Base-by-base conservation (phyloP, 2,113 vertebrate genomes). In the Pterocles orientalis region DNA sequence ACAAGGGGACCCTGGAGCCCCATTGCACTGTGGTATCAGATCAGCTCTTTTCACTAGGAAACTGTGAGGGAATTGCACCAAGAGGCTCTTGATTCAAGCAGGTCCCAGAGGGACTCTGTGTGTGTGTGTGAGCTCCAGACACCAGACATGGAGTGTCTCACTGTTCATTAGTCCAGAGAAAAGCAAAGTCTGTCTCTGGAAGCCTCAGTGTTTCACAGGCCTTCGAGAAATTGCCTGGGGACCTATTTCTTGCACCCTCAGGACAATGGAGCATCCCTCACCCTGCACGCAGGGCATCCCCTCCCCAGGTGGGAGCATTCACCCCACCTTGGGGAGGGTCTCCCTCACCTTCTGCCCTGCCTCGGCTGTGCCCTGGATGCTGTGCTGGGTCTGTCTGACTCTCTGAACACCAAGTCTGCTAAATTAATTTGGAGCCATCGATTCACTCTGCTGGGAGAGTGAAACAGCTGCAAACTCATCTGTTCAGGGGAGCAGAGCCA, bases 381-480 rank as follows among this genome's bases (percentile, higher is more conserved):
- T 64, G 26, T 28, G 62, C 29, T 25, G 25, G 56, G 9, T 25
- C 58, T 43, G 25, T 29, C 75, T 33, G 34, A 72, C 54, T 86
- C 71, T 47, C 68, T 2, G 1, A 68, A 84, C 47, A 61, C 29
- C 15, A 73, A 25, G 29, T 53, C 71, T 70, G 41, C 68, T 80
- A 53, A 81, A 94, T 51, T 5, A 78, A 78, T 89, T 62, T 75
- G 66, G 73, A 79, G 34, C 41, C 61, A 18, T 51, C 2, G 19
- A 54, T 88, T 94, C n/a, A 31, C 28, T 73, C 72, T 66, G 43
- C 56, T 84, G 87, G 47, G 72, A 73, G 58, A 65, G 50, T 8
- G 50, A 90, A 93, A 70, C 72, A 94, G 64, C 82, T 92, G 86
- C 79, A 81, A 14, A 54, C 51, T 82, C 82, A 86, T 92, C 85